Base-by-base conservation (phyloP, 2,888 invertebrate species). In the Julus scandinavius region DNA sequence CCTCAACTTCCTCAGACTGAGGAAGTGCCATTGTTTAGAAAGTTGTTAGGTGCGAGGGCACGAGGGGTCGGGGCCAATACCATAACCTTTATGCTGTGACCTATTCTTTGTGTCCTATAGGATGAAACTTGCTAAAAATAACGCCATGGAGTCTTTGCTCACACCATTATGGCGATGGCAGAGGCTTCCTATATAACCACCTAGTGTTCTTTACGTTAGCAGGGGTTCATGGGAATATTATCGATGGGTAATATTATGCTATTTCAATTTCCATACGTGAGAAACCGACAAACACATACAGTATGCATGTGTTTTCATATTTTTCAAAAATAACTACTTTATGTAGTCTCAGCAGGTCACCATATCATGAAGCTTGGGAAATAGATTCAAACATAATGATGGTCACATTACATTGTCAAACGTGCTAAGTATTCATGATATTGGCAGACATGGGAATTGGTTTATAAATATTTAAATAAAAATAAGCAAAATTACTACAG, bases 21-120 rank as follows among this genome's bases (percentile, higher is more conserved):
- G 85, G 85, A 85, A 85, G 85, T 85, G 85, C 49, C 85, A 85
- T 85, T 85, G 85, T 85, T 85, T 85, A 85, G 50, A 85, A 49
- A 85, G 85, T 85, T 49, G 45, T 85, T 85, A 85, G 85, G 45
- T 50, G 45, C 80, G 80, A 80, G 80, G 80, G 80, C 80, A 80
- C 38, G 80, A 38, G 7, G 80, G 80, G 80, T 80, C 80, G 80
- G 80, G 80, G 80, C 80, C 80, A 80, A 80, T 80, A 80, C 80
- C 80, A 80, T 80, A 80, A 80, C 80, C 80, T 80, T 80, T 80
- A 80, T 80, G 85, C 49, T 45, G 45, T 29, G 85, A 45, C 85
- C 40, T 85, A 85, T 85, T 85, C 50, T 80, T 80, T 80, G 80
- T 80, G 80, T 40, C 80, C 80, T 29, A 80, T 29, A 80, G 38